These are phyloP conservation scores for Melopsittacus undulatus DNA, from an alignment of 2,797 vertebrate genomes.

Conservation along the genomic window DNA sequence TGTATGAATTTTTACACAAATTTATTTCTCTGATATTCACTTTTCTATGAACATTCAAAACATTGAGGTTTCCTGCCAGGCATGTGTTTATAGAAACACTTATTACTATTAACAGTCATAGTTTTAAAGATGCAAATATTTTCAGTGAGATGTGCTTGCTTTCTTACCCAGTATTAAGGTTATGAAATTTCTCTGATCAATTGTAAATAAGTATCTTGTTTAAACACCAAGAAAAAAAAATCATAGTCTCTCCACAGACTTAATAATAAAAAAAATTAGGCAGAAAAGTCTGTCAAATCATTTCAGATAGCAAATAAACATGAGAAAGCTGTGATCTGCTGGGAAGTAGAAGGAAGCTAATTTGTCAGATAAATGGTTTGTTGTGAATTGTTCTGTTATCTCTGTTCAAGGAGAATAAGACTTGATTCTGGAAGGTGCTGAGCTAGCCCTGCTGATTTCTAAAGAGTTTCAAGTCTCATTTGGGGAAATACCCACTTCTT, in stretches of 20 bases:
- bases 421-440: background rate
- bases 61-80: background rate
- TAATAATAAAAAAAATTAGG: background rate
- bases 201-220: background rate
- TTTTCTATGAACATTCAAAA: background rate
- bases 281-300: constrained; percentile 6
- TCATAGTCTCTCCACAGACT: background rate
- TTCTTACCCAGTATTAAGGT: background rate
- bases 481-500: background rate
- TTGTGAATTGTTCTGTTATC: constrained; percentile 50
- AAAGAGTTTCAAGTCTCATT: background rate
- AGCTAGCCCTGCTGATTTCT: background rate
- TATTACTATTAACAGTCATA: background rate
- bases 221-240: background rate
- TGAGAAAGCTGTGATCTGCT: constrained; percentile 24
- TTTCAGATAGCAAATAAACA: constrained; percentile 57
- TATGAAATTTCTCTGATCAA: background rate
- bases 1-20: background rate
- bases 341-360: constrained; percentile 43
- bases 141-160: background rate
- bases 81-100: background rate
- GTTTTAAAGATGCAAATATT: background rate
- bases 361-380: constrained; percentile 65
- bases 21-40: background rate
- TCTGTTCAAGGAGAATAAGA: constrained; percentile 20